phyloP scores from a whole-genome alignment of 1,140 invertebrate species.

The Meloidogyne hapla region DNA sequence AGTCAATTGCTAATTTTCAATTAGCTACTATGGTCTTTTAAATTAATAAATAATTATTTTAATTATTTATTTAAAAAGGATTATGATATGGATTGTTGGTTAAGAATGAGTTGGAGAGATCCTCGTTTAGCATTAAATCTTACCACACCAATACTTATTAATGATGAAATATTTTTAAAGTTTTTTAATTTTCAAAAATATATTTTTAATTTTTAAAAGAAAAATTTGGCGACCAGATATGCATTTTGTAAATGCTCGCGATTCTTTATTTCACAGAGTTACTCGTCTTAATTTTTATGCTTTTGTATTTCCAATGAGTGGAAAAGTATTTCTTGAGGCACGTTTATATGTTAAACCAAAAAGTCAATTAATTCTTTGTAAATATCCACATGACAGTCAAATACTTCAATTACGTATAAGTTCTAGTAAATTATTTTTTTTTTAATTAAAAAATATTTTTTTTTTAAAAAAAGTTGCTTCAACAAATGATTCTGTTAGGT shows the following conservation, averaged over 20 bases:
- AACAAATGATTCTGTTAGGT: constrained; percentile 47
- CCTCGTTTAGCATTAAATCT: constrained; percentile 59
- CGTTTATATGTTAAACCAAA: constrained; percentile 60
- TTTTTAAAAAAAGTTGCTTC: constrained; percentile 52
- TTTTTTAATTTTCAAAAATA: background rate
- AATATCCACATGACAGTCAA: constrained; percentile 62
- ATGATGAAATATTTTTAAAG: constrained; percentile 59
- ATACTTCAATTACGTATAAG: constrained; percentile 51
- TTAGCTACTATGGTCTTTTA: constrained; percentile 58
- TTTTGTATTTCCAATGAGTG: constrained; percentile 58
- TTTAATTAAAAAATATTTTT: background rate
- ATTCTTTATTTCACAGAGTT: constrained; percentile 60
- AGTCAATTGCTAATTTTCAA: constrained; percentile 63
- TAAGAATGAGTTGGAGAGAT: constrained; percentile 61
- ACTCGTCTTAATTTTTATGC: constrained; percentile 63
- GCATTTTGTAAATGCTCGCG: constrained; percentile 58
- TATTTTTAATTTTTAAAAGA: constrained; percentile 29
- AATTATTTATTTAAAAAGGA: constrained; percentile 52
- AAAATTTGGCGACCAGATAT: constrained; percentile 62
- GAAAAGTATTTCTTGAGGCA: constrained; percentile 59
- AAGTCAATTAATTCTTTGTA: constrained; percentile 55
- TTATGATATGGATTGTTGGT: constrained; percentile 62
- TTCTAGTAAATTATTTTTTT: constrained; percentile 45
- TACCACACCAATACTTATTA: constrained; percentile 58
- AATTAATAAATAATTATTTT: background rate